Base-by-base conservation (phyloP, 2,888 invertebrate genomes). In the Sarcophaga subvicina region DNA sequence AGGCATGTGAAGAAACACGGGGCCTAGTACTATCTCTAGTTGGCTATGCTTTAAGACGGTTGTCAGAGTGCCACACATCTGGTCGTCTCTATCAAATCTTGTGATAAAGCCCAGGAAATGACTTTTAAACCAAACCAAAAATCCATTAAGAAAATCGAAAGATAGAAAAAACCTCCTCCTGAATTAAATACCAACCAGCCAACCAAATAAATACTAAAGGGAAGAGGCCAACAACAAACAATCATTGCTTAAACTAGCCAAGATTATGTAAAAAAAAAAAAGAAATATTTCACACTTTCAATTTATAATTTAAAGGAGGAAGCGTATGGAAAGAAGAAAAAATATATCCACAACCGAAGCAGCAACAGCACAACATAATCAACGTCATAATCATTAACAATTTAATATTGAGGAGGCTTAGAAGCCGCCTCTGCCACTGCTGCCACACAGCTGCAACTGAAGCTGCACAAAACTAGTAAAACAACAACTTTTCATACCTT, bases 261-360 rank as follows among this genome's bases (percentile, higher is more conserved):
- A 76, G 60, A 76, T 79, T 76, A 76, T 49, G 71, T 76, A 70
- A 66, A 37, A 37, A 37, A 37, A 37, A 37, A 37, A 1, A 22
- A 22, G 22, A 37, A 80, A 80, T 71, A 71, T 76, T 80, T 80
- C 84, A 80, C 84, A 80, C 84, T 80, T 84, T 84, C 66, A 76
- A 80, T 80, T 84, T 84, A 80, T 66, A 80, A 66, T 84, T 71
- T 66, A 80, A 69, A 64, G 12, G 12, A 71, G 8, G 14, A 54
- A 49, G 47, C 22, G 47, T 75, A 64, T 62, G 45, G 64, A 27
- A 71, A 76, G 80, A 71, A 54, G 1, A 71, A 76, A 37, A 37
- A 49, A 75, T 76, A 20, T 70, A 60, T 49, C 62, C 79, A 79
- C 37, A 37, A 37, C 2, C 8, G 37, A 70, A 79, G 59, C 69